phyloP scores from a whole-genome alignment of 2,113 vertebrate genomes.

The Limnothrissa miodon region DNA sequence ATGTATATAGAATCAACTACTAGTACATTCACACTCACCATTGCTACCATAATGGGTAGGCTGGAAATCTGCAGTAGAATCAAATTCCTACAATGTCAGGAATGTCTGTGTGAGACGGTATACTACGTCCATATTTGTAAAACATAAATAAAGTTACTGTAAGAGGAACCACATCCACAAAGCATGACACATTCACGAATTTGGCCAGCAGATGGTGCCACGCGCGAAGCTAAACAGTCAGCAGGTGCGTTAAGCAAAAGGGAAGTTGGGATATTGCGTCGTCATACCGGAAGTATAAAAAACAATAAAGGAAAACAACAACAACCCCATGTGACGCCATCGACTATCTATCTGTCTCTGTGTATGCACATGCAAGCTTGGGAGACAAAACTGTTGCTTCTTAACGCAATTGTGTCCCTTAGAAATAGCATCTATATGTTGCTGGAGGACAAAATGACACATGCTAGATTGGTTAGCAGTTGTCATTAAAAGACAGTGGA shows the following conservation, averaged over 20 bases:
- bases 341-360: neutral
- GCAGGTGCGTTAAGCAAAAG: neutral
- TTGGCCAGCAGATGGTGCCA: neutral
- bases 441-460: neutral
- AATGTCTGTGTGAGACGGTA: too few species aligned
- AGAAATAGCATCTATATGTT: neutral
- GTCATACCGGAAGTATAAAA: slow-evolving; percentile 7
- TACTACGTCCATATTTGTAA: too few species aligned
- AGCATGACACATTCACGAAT: neutral
- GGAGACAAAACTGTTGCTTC: neutral
- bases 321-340: neutral
- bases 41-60: too few species aligned
- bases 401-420: neutral
- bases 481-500: neutral
- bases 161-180: neutral
- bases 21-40: too few species aligned
- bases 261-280: neutral
- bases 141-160: too few species aligned
- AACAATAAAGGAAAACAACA: slow-evolving; percentile 2
- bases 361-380: neutral
- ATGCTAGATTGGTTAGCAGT: neutral
- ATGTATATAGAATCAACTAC: too few species aligned
- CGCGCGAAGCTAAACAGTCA: neutral
- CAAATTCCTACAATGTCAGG: too few species aligned
- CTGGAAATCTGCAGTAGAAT: too few species aligned